phyloP scores from a whole-genome alignment of 2,888 invertebrate genomes.

The Muscina levida region DNA sequence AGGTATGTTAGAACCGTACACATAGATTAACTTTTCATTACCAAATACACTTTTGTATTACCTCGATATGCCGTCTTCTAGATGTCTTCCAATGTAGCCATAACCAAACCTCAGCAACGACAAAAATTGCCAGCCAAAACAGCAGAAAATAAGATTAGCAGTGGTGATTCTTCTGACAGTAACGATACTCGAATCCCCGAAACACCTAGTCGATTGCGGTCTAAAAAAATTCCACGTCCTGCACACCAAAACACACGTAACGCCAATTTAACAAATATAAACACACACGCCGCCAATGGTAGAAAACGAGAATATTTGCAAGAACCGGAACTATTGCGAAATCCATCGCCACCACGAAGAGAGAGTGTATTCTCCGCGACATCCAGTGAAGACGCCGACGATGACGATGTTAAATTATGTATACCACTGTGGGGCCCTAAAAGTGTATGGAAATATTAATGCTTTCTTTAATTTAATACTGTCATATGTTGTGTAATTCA shows the following conservation, averaged over 20 bases:
- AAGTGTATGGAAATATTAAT: background rate
- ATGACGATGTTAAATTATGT: conserved; percentile 8
- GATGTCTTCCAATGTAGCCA: conserved; percentile 12
- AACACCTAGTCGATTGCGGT: background rate
- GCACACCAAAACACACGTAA: conserved; percentile 3
- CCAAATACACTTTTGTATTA: too few relatives aligned
- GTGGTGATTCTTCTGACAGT: too few relatives aligned
- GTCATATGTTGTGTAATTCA: background rate
- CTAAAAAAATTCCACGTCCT: conserved; percentile 41
- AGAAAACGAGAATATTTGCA: conserved; percentile 39
- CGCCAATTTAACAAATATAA: background rate
- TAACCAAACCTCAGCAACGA: conserved; percentile 30
- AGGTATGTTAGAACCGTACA: background rate
- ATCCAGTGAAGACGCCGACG: conserved; percentile 39
- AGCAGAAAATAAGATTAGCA: background rate
- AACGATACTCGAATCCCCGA: conserved; percentile 42
- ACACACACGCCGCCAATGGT: background rate
- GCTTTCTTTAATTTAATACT: too few relatives aligned
- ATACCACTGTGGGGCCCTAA: conserved; percentile 47
- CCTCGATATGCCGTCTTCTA: too few relatives aligned
- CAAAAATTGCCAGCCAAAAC: background rate
- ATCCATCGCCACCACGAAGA: conserved; percentile 27
- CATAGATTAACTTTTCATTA: background rate
- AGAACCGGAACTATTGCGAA: background rate
- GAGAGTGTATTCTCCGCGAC: conserved; percentile 39